These are phyloP conservation scores for Mormyrus lacerda DNA, from an alignment of 2,113 vertebrate species.

Conservation along the genomic window DNA sequence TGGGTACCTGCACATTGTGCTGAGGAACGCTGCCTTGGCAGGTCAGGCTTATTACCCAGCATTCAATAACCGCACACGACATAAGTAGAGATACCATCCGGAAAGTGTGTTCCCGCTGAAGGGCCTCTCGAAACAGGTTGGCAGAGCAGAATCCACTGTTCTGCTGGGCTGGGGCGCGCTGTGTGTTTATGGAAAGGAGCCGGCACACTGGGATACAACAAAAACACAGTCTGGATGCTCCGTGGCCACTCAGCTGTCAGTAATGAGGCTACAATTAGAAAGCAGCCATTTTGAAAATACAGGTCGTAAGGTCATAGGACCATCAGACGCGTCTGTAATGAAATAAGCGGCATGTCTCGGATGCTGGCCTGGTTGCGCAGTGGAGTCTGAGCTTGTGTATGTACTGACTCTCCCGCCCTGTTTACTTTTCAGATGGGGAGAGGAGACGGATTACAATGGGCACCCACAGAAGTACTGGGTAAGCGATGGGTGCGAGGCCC, in stretches of 20 bases:
- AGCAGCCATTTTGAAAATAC: neutral
- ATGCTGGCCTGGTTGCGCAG: neutral
- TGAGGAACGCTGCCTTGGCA: slow-evolving; percentile 30
- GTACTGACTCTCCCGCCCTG: neutral
- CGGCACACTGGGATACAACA: neutral
- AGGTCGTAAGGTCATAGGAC: neutral
- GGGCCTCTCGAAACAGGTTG: slow-evolving; percentile 49
- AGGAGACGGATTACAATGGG: slow-evolving; percentile 68
- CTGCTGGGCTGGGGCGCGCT: slow-evolving; percentile 32
- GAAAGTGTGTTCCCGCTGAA: slow-evolving; percentile 35
- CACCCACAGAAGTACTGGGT: slow-evolving; percentile 84
- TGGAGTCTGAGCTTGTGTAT: neutral
- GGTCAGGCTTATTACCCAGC: slow-evolving; percentile 36
- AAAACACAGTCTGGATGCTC: neutral
- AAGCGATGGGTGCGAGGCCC: slow-evolving; percentile 36
- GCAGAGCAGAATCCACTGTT: slow-evolving; percentile 24
- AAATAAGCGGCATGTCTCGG: neutral
- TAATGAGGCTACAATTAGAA: neutral
- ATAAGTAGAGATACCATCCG: slow-evolving; percentile 40
- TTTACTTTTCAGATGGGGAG: slow-evolving; percentile 76
- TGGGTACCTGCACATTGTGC: slow-evolving; percentile 24
- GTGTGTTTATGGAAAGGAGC: slow-evolving; percentile 34
- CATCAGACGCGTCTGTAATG: neutral
- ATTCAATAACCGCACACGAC: slow-evolving; percentile 44
- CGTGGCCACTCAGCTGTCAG: neutral